Evolutionary conservation across 2,888 invertebrate genomes (phyloP).

Genomic region (Synanthedon tipuliformis): DNA sequence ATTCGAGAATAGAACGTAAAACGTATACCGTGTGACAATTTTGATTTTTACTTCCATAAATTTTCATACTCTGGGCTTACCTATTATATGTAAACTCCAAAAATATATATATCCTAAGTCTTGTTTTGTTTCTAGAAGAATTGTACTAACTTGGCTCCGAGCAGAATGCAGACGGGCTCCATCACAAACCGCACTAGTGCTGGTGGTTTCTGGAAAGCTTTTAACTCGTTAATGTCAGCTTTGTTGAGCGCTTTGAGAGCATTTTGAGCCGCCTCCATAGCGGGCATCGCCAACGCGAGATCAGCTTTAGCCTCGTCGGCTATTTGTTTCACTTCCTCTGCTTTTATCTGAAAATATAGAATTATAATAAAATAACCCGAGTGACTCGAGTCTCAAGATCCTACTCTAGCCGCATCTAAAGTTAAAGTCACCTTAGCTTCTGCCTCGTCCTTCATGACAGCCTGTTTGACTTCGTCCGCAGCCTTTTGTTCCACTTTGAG

Average conservation of each 20-base stretch:
- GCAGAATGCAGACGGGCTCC: slow-evolving; percentile 89
- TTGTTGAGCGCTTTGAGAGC: slow-evolving; percentile 89
- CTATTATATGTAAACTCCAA: no score
- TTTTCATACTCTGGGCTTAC: no score
- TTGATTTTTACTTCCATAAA: no score
- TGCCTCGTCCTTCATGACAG: slow-evolving; percentile 86
- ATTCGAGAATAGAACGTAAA: no score
- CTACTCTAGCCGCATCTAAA: neutral
- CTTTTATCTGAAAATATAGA: slow-evolving; percentile 73
- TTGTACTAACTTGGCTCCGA: slow-evolving; percentile 79
- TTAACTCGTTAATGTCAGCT: slow-evolving; percentile 89
- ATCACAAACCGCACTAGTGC: slow-evolving; percentile 88
- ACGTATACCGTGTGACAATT: no score
- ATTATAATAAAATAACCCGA: no score
- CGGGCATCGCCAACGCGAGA: slow-evolving; percentile 87
- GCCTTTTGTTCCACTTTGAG: slow-evolving; percentile 84
- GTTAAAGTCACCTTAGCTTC: slow-evolving; percentile 74
- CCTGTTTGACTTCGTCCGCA: slow-evolving; percentile 82
- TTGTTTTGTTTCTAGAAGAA: no score
- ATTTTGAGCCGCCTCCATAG: slow-evolving; percentile 84
- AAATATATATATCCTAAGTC: no score
- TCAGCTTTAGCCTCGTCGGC: slow-evolving; percentile 92
- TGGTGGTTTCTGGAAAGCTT: slow-evolving; percentile 90
- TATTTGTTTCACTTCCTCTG: slow-evolving; percentile 83
- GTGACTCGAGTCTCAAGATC: no score